Percentiles rank a stretch among this genome's conserved stretches.
Evolutionary conservation across 2,888 invertebrate species (phyloP).

Genomic region (Dyspetes luteomarginatus): DNA sequence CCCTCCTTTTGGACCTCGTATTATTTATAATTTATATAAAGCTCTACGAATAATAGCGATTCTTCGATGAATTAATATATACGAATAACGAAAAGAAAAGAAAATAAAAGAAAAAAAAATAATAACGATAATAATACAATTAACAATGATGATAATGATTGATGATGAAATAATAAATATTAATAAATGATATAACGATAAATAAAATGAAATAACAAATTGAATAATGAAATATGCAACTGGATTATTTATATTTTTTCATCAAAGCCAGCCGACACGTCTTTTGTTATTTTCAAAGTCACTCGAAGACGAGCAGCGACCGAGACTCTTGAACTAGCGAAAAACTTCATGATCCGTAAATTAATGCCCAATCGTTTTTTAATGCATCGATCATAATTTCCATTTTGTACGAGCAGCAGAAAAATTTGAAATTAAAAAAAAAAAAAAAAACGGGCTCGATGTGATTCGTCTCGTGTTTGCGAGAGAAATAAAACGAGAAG

Average conservation of each 20-base stretch:
- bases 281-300: no score
- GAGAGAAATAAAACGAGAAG: no score
- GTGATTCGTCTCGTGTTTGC: no score
- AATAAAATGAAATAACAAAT: slow-evolving; percentile 66
- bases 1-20: slow-evolving; percentile 14
- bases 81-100: slow-evolving; percentile 47
- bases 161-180: slow-evolving; percentile 71
- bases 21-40: slow-evolving; percentile 54
- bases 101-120: slow-evolving; percentile 46
- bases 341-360: no score
- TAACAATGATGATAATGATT: slow-evolving; percentile 74
- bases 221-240: slow-evolving; percentile 55
- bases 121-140: slow-evolving; percentile 76
- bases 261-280: no score
- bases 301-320: no score
- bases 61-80: slow-evolving; percentile 65
- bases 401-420: no score
- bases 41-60: slow-evolving; percentile 68
- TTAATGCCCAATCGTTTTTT: no score
- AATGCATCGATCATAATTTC: no score
- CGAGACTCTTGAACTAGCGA: no score
- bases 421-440: no score
- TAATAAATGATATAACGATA: slow-evolving; percentile 73
- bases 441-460: no score
- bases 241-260: slow-evolving; percentile 63